Conservation (phyloP, 1,140 invertebrate genomes). For the Berghia stephanieae region DNA sequence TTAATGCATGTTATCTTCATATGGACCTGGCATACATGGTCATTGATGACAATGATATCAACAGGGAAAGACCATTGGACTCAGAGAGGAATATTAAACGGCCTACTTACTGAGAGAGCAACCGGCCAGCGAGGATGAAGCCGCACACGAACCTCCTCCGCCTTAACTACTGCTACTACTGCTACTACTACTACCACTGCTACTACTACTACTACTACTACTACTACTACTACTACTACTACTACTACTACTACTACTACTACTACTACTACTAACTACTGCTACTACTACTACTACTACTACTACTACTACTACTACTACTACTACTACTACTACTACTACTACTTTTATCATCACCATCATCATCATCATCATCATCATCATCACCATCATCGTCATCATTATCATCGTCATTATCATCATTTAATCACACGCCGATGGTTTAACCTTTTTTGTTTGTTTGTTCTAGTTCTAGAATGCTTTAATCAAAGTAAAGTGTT, state of each 20-base stretch:
- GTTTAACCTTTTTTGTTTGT: too few species aligned
- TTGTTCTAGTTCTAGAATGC: too few species aligned
- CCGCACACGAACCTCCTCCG: neutral
- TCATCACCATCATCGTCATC: too few species aligned
- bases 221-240: conserved; percentile 9
- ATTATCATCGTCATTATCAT: too few species aligned
- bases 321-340: neutral
- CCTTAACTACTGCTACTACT: neutral
- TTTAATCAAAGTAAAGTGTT: too few species aligned
- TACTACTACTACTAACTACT: neutral
- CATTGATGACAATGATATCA: too few species aligned
- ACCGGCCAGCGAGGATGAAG: too few species aligned
- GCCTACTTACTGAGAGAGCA: too few species aligned
- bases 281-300: neutral
- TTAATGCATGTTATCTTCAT: neutral
- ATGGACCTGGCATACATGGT: neutral
- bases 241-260: neutral
- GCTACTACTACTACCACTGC: neutral
- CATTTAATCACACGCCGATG: too few species aligned
- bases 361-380: too few species aligned
- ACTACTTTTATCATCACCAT: neutral
- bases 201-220: neutral
- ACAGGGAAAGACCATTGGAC: neutral
- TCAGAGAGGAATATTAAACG: too few species aligned
- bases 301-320: neutral